Conservation (phyloP, 1,140 invertebrate genomes). For the Apis mellifera region Amel_HAv3.1 CM009934.2:12077001-12077500, state of each 20-base stretch:
- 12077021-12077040: conserved; percentile 62
- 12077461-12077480: not conserved
- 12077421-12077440: not conserved
- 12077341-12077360: conserved; percentile 37
- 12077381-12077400: too few relatives aligned
- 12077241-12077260: conserved; percentile 74
- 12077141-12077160: conserved; percentile 67
- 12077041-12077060: conserved; percentile 72
- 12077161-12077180: conserved; percentile 73
- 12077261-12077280: conserved; percentile 70
- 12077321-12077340: conserved; percentile 49
- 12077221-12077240: conserved; percentile 72
- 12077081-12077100: too few relatives aligned
- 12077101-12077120: too few relatives aligned
- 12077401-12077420: too few relatives aligned
- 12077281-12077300: conserved; percentile 41
- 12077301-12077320: conserved; percentile 56
- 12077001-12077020: conserved; percentile 49
- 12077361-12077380: not conserved
- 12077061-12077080: conserved; percentile 67
- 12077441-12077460: conserved; percentile 12
- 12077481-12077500: conserved; percentile 54
- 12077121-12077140: conserved; percentile 20
- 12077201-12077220: conserved; percentile 72
- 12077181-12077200: conserved; percentile 76